Evolutionary conservation across 2,113 vertebrate genomes (phyloP).

Genomic region (Daubentonia madagascariensis): DNA sequence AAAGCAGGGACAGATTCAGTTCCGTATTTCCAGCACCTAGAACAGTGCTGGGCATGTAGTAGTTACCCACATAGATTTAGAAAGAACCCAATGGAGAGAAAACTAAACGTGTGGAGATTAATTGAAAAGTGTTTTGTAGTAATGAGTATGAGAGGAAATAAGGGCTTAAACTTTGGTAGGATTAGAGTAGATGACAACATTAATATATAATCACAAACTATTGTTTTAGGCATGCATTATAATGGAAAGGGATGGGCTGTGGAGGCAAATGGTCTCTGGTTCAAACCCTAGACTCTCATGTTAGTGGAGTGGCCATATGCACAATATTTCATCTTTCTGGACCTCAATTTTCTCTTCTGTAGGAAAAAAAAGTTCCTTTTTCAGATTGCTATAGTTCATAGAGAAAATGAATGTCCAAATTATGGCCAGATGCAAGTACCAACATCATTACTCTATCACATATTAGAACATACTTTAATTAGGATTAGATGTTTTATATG

Average conservation of each 20-base stretch:
- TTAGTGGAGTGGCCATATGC: background rate
- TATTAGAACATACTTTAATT: background rate
- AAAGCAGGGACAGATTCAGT: background rate
- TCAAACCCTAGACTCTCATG: background rate
- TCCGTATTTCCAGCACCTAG: background rate
- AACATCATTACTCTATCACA: background rate
- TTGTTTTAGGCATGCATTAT: background rate
- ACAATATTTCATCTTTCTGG: background rate
- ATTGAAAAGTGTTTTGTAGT: background rate
- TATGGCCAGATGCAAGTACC: rapidly evolving
- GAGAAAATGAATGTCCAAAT: background rate
- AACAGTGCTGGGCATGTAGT: rapidly evolving
- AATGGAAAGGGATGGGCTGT: background rate
- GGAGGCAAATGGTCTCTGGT: background rate
- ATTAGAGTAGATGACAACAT: background rate
- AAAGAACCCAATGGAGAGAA: background rate
- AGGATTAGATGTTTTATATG: background rate
- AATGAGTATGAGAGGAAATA: background rate
- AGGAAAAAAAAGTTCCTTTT: background rate
- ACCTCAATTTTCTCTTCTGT: background rate
- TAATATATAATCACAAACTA: background rate
- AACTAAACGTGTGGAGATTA: background rate
- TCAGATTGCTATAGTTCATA: background rate
- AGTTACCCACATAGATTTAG: background rate
- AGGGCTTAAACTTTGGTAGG: background rate